Percentiles rank a stretch among this genome's conserved stretches.
Evolutionary conservation across 2,888 invertebrate species (phyloP).

Genomic region (Xestia c-nigrum): DNA sequence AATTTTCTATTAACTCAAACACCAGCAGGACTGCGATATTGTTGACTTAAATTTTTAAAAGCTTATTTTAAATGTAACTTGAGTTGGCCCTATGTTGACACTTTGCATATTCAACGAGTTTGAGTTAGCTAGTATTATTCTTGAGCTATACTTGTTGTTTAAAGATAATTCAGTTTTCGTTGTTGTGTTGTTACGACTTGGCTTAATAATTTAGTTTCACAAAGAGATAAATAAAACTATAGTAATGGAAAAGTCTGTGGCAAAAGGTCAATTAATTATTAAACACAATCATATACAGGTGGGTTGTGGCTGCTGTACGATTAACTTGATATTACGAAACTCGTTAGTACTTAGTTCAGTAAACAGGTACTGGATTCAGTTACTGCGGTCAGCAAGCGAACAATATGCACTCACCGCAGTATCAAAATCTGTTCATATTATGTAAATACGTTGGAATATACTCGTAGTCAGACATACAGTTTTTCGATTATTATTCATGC

Average conservation of each 20-base stretch:
- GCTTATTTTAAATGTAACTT: slow-evolving; percentile 46
- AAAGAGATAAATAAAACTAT: neutral
- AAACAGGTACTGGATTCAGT: slow-evolving; percentile 61
- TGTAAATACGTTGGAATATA: slow-evolving; percentile 36
- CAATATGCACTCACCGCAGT: slow-evolving; percentile 64
- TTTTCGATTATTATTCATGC: slow-evolving; percentile 25
- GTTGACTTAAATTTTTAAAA: slow-evolving; percentile 40
- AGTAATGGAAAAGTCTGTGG: slow-evolving; percentile 2
- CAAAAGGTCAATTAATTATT: slow-evolving; percentile 15
- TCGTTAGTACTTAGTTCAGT: slow-evolving; percentile 40
- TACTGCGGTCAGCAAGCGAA: slow-evolving; percentile 66
- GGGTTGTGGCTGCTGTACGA: slow-evolving; percentile 20
- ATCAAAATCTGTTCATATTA: slow-evolving; percentile 45
- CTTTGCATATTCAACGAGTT: slow-evolving; percentile 47
- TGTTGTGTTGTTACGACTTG: neutral
- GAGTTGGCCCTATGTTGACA: slow-evolving; percentile 52
- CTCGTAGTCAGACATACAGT: slow-evolving; percentile 16
- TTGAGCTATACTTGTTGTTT: slow-evolving; percentile 17
- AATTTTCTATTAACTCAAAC: slow-evolving; percentile 73
- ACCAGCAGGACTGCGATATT: slow-evolving; percentile 61
- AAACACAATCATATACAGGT: slow-evolving; percentile 2
- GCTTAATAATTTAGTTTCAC: slow-evolving; percentile 1
- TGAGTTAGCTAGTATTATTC: slow-evolving; percentile 23
- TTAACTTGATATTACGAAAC: slow-evolving; percentile 57
- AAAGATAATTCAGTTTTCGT: slow-evolving; percentile 4